A percentile compares a stretch with the other conserved stretches of the same genome.
phyloP scores from a whole-genome alignment of 1,140 invertebrate species.

The Drosophila sp. region DNA sequence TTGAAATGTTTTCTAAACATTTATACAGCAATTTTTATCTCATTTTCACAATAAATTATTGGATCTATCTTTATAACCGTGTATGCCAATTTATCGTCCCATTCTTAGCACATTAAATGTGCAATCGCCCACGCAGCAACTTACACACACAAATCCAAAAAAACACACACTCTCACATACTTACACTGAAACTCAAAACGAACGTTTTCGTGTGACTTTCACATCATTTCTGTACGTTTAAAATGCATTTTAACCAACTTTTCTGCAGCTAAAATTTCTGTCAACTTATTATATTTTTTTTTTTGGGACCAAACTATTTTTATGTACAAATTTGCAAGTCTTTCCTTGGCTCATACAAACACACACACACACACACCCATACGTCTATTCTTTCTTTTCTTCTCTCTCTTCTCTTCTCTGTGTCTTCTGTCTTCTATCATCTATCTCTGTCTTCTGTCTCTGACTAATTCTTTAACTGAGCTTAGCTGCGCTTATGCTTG shows the following conservation, averaged over 20 bases:
- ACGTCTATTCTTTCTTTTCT: slow-evolving; percentile 13
- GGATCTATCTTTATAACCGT: slow-evolving; percentile 44
- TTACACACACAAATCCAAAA: slow-evolving; percentile 8
- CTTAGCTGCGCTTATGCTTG: slow-evolving; percentile 52
- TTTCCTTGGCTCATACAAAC: slow-evolving; percentile 1
- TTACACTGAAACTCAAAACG: slow-evolving; percentile 8
- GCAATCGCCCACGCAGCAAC: slow-evolving; percentile 32
- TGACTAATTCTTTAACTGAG: slow-evolving; percentile 31
- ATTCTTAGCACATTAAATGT: slow-evolving; percentile 29
- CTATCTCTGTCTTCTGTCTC: slow-evolving; percentile 28
- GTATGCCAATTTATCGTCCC: slow-evolving; percentile 21
- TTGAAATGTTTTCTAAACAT: slow-evolving; percentile 70
- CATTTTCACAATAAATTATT: slow-evolving; percentile 64
- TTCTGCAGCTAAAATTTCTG: slow-evolving; percentile 12
- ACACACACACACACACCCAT: background rate
- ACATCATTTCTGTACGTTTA: slow-evolving; percentile 30
- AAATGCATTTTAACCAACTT: slow-evolving; percentile 50
- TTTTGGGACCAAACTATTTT: slow-evolving; percentile 15
- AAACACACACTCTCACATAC: slow-evolving; percentile 2
- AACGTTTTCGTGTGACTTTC: slow-evolving; percentile 21
- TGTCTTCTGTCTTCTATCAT: slow-evolving; percentile 37
- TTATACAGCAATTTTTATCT: slow-evolving; percentile 61
- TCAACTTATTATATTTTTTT: slow-evolving; percentile 28
- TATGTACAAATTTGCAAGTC: slow-evolving; percentile 7
- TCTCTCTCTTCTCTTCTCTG: slow-evolving; percentile 13